phyloP scores from a whole-genome alignment of 2,888 invertebrate genomes.

The Ptycholaimellus sp. region DNA sequence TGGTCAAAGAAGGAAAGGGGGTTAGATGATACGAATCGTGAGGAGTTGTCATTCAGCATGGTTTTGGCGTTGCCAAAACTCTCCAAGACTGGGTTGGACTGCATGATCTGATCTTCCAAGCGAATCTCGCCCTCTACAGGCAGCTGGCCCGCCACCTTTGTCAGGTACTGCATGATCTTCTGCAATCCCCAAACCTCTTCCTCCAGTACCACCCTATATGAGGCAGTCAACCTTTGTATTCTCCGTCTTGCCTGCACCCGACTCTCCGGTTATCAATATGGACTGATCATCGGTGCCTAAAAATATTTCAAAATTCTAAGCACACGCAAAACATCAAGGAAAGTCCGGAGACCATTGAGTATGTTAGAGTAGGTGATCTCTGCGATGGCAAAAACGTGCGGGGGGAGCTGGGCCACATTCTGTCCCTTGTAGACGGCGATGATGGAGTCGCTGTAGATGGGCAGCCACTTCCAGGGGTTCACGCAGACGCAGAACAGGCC shows the following conservation, averaged over 20 bases:
- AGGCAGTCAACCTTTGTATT: no score
- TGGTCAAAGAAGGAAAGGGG: no score
- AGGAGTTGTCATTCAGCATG: constrained; percentile 2
- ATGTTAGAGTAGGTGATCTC: constrained; percentile 30
- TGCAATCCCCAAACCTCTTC: no score
- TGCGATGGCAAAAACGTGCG: constrained; percentile 29
- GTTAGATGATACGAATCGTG: constrained; percentile 4
- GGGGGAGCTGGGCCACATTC: constrained; percentile 14
- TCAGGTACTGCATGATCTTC: constrained; percentile 28
- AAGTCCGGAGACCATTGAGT: constrained; percentile 25
- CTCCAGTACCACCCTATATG: no score
- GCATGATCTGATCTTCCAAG: constrained; percentile 3
- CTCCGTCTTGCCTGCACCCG: constrained; percentile 36
- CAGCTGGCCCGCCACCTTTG: constrained; percentile 14
- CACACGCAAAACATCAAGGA: no score
- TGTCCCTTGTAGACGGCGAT: not conserved
- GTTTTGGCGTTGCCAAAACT: constrained; percentile 4
- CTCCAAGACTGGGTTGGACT: constrained; percentile 3
- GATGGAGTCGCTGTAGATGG: no score
- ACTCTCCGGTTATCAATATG: constrained; percentile 28
- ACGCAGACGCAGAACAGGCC: constrained; percentile 3
- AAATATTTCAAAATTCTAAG: not conserved
- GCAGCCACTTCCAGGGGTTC: constrained; percentile 4
- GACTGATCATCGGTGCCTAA: constrained; percentile 12
- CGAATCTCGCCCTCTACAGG: no score